phyloP scores from a whole-genome alignment of 2,888 invertebrate genomes.

The Antheraea assamensis region DNA sequence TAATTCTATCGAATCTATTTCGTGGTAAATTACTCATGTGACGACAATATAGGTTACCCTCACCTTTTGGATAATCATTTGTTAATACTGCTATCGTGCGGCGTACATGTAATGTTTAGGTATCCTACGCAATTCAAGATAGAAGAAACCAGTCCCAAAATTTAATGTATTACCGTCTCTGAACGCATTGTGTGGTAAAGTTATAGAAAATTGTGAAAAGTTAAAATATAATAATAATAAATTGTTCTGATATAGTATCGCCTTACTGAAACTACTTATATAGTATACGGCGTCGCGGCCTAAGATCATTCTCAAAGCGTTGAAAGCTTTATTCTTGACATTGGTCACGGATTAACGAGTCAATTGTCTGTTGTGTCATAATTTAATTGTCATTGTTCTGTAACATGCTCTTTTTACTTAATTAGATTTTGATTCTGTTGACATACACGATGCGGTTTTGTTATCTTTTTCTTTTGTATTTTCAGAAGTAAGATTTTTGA shows the following conservation, averaged over 20 bases:
- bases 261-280: conserved; percentile 9
- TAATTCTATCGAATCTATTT: too few species aligned
- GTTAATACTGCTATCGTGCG: too few species aligned
- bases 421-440: conserved; percentile 5
- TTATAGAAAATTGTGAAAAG: neutral
- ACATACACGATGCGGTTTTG: neutral
- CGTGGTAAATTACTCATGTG: too few species aligned
- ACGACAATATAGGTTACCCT: too few species aligned
- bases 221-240: neutral
- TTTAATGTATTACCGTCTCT: too few species aligned
- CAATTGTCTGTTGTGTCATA: conserved; percentile 33
- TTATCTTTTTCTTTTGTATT: neutral
- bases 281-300: conserved; percentile 20
- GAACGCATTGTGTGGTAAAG: too few species aligned
- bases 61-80: too few species aligned
- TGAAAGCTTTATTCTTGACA: conserved; percentile 51
- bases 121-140: too few species aligned
- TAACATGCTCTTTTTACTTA: conserved; percentile 15
- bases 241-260: neutral
- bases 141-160: too few species aligned
- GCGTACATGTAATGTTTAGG: too few species aligned
- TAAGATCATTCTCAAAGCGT: conserved; percentile 32
- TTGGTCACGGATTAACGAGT: conserved; percentile 49
- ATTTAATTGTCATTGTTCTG: conserved; percentile 16
- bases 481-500: neutral